A percentile compares a stretch with the other conserved stretches of the same genome.
Evolutionary conservation across 2,113 vertebrate species (phyloP).

Genomic region (Fregata magnificens): DNA sequence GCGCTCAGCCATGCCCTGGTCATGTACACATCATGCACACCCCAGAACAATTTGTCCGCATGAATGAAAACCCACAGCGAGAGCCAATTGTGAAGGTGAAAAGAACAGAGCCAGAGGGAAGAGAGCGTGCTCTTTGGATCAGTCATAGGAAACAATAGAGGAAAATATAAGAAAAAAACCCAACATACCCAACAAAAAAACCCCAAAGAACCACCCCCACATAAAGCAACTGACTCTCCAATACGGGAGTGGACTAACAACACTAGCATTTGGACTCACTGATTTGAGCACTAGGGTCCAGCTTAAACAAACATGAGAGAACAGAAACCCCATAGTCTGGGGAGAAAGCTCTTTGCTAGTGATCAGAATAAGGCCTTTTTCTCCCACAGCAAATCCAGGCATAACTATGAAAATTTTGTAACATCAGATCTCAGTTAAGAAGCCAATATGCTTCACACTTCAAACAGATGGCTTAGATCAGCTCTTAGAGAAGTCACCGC

Average conservation of each 20-base stretch:
- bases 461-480: not conserved
- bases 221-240: not conserved
- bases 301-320: not conserved
- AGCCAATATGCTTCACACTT: not conserved
- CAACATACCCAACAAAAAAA: not conserved
- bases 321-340: not conserved
- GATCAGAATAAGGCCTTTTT: not conserved
- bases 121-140: rapidly evolving
- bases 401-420: not conserved
- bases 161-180: not conserved
- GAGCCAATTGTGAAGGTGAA: not conserved
- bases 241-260: not conserved
- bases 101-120: not conserved
- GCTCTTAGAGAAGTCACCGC: not conserved
- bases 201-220: not conserved
- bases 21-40: rapidly evolving
- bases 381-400: not conserved
- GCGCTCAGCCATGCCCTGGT: rapidly evolving
- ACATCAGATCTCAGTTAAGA: not conserved
- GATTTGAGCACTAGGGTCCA: not conserved
- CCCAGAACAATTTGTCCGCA: not conserved
- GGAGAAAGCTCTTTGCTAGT: not conserved
- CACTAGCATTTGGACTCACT: not conserved
- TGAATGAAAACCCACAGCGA: not conserved
- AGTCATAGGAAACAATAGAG: not conserved